A percentile compares a stretch with the other conserved stretches of the same genome.
Evolutionary conservation across 2,797 vertebrate species (phyloP).

Genomic region (Rhinogobio ventralis): DNA sequence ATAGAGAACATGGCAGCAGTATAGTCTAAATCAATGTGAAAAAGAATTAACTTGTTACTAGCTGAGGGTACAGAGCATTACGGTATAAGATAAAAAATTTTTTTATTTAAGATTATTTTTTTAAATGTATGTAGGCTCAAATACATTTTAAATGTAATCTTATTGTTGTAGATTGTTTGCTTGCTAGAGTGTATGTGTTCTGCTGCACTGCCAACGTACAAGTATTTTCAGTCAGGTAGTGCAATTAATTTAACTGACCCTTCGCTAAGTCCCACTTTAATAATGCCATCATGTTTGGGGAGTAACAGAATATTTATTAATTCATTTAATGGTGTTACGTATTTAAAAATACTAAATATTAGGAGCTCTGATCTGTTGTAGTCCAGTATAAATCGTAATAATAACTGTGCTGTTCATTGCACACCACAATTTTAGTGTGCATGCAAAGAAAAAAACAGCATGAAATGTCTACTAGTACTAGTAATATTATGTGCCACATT

Average conservation of each 20-base stretch:
- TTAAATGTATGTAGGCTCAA: no score
- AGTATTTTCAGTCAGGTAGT: not conserved
- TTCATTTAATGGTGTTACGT: not conserved
- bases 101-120: no score
- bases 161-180: not conserved
- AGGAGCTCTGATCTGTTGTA: not conserved
- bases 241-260: no score
- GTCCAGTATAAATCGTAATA: not conserved
- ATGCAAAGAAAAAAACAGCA: no score
- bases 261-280: no score
- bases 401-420: no score
- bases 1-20: slow-evolving; percentile 76
- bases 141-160: not conserved
- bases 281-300: not conserved
- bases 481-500: no score
- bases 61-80: not conserved
- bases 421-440: no score
- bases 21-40: slow-evolving; percentile 94
- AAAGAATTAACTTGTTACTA: slow-evolving; percentile 62
- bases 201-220: not conserved
- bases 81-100: not conserved
- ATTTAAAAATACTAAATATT: not conserved
- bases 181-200: no score
- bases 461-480: no score
- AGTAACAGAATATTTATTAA: not conserved